A percentile compares a stretch with the other conserved stretches of the same genome.
phyloP scores from a whole-genome alignment of 1,140 invertebrate species.

The Drosophila fuyamai region DNA sequence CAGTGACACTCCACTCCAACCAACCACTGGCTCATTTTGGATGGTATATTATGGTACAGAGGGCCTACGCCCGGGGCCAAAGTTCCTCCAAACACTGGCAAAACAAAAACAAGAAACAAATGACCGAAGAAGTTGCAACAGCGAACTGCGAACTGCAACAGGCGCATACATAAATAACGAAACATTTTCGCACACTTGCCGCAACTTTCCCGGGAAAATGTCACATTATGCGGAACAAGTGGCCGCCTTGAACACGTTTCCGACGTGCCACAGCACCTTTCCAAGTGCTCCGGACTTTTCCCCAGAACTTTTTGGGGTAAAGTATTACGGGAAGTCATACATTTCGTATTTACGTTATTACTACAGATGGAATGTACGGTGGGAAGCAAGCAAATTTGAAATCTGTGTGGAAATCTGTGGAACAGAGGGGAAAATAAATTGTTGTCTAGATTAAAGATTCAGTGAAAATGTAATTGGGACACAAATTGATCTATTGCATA shows the following conservation, averaged over 20 bases:
- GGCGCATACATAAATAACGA: constrained; percentile 79
- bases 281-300: constrained; percentile 11
- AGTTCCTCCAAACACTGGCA: constrained; percentile 53
- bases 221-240: constrained; percentile 78
- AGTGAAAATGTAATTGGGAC: too few relatives aligned
- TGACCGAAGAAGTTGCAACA: constrained; percentile 68
- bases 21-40: constrained; percentile 22
- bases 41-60: constrained; percentile 21
- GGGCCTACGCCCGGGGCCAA: constrained; percentile 40
- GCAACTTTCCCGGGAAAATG: constrained; percentile 62
- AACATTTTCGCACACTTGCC: constrained; percentile 65
- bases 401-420: background rate
- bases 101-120: constrained; percentile 55
- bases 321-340: constrained; percentile 13
- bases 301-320: constrained; percentile 13
- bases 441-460: too few relatives aligned
- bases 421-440: too few relatives aligned
- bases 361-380: background rate
- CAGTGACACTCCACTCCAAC: constrained; percentile 26
- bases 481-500: too few relatives aligned
- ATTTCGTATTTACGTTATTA: constrained; percentile 26
- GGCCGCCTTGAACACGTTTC: constrained; percentile 57
- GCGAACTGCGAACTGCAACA: constrained; percentile 57
- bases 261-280: constrained; percentile 61
- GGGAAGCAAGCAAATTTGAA: background rate